Evolutionary conservation across 1,140 invertebrate species (phyloP), one percentile per base, ranked within the genome.

Genomic region (Ooceraea biroi): DNA sequence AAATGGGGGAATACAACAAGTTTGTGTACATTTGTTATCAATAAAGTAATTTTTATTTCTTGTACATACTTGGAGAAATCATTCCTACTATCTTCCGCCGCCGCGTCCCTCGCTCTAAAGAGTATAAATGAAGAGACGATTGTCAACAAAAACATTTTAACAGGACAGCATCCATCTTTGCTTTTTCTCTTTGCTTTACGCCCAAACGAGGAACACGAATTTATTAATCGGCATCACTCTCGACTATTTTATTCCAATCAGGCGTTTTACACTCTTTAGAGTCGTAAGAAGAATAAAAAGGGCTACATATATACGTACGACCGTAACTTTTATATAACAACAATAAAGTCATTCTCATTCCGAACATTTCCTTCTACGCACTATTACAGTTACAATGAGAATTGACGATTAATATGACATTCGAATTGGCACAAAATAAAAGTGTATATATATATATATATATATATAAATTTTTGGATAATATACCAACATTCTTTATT

Each of bases 21-120:
- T 89, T 91, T 91, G 88, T 93, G 90, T 92, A 87, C 91, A 90
- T 88, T 91, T 93, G 92, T 92, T 93, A 91, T 92, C 86, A 93
- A 93, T 92, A 93, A 93, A 94, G 84, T 91, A 87, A 93, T 92
- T 93, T 93, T 93, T 93, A 93, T 94, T 94, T 93, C 91, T 92
- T 93, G 88, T 92, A 91, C 88, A 91, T 69, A 55, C 89, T 88
- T 88, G 88, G 74, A 82, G 83, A 90, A 87, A 88, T 85, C 80
- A 63, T 77, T 58, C 25, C 72, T 77, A 27, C 57, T 44, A n/a
- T 68, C 10, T 17, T 69, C 8, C 44, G 30, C 25, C 12, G 17
- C 25, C 73, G n/a, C 36, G n/a, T 3, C 48, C 19, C 73, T 19
- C 19, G 22, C 57, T 72, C 48, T 36, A 82, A 73, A 46, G 66